Base-by-base conservation (phyloP, 2,113 vertebrate species). In the Strix uralensis region DNA sequence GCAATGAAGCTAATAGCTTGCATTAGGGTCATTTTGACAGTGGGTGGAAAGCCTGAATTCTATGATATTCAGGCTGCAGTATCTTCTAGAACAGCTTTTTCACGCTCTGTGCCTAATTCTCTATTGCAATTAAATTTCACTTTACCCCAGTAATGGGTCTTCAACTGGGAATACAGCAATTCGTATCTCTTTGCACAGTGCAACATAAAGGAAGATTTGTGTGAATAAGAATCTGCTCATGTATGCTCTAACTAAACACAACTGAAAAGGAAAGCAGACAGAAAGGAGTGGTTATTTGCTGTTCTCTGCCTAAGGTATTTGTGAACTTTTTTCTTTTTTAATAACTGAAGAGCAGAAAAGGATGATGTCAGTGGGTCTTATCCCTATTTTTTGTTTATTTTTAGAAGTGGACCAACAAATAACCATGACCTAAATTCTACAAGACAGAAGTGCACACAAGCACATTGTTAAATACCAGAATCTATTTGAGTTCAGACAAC, bases 341-440 rank as follows among this genome's bases (percentile, higher is more conserved):
- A 21, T 7, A 65, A 90, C 15, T 52, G 12, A 91, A 83, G 34
- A 79, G 38, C 59, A 66, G 46, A 86, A 84, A 88, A 90, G 27
- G 55, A 85, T 87, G 54, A 95, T 86, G 82, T 81, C 65, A 94
- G 69, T 42, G 46, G 54, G 23, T 59, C 89, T 96, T 93, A 96
- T 73, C 86, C 57, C 44, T 79, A 15, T 23, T 88, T 86, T 96
- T 93, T 55, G 36, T 84, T 90, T 92, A 90, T 92, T 96, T 96
- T 96, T 96, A 96, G 91, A 95, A 70, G 16, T 38, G 17, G 38
- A 71, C 87, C 57, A 92, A 71, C 78, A 73, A 92, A 92, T 78
- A 96, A 44, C 59, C 25, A 51, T 95, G 92, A 97, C 94, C 96
- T 96, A 88, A 95, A 97, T 97, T 94, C 83, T 93, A n/a, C 42